Base-by-base conservation (phyloP, 2,888 invertebrate species). In the Lordiphosa fenestrarum region DNA sequence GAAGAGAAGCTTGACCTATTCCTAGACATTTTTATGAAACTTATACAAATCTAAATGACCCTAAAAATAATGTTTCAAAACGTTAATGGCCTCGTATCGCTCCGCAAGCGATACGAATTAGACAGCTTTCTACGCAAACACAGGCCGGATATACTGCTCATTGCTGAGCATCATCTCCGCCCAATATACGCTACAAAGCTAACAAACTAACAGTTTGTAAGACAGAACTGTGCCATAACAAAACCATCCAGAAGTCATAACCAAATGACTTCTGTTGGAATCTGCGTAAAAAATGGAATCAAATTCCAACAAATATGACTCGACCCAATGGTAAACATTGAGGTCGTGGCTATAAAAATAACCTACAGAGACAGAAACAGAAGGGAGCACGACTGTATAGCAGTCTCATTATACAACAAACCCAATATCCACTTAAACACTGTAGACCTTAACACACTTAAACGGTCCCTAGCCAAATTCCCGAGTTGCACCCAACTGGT, bases 371-470 rank as follows among this genome's bases (percentile, higher is more conserved):
- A 21, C 10, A 39, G 39, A 10, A 15, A 23, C 6, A 40, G 21
- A 6, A 40, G 2, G 10, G 21, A 10, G 2, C 5, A 21, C 4
- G 6, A 40, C 21, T 40, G 21, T 6, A 50, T 55, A 2, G 13
- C 13, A n/a, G 23, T 38, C 0, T 50, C 44, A 1, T n/a, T 50
- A 13, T 49, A 50, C 30, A 42, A 42, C 1, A 39, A 47, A 2
- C 53, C 53, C 9, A 39, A 15, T 0, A 15, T 40, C 4, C 40
- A 35, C 0, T 46, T 48, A 0, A 19, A 13, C 1, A 6, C 4
- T 4, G 9, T 6, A 2, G 53, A 53, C 13, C 35, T 53, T 0
- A 40, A 40, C 19, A 21, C 5, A 7, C 19, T 19, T 19, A 15
- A 19, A 4, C 13, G 19, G 5, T 19, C 21, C 5, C 9, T 39